Base-by-base conservation (phyloP, 2,888 invertebrate genomes). In the Heliconius ethilla region DNA sequence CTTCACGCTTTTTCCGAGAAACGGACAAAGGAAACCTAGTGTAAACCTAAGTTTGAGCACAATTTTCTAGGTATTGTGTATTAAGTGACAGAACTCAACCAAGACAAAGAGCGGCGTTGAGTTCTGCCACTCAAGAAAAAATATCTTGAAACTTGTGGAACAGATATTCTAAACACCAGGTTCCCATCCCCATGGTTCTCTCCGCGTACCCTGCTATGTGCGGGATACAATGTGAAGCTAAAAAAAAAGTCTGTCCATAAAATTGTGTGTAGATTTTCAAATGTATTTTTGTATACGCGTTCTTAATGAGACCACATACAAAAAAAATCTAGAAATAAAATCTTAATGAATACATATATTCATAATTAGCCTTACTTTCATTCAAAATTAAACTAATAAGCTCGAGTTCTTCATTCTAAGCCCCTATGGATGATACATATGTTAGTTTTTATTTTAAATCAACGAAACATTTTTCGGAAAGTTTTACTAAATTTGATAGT, bases 321-420 rank as follows among this genome's bases (percentile, higher is more conserved):
- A 37, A 67, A 10, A n/a, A 37, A 13, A 45, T 69, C 69, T 69
- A 25, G 40, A 69, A 40, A 69, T 27, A 45, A 18, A 6, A 40
- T 69, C 22, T 69, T 69, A 69, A 69, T 45, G 69, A 69, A 69
- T 18, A 69, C 40, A 40, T n/a, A 69, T 9, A 45, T 40, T 69
- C 15, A 45, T 1, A 69, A 69, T 45, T 45, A 69, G 40, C n/a
- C 40, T 18, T 69, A 45, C 25, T 25, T 69, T 25, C 25, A 69
- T 69, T 69, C 25, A 69, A 69, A 69, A 45, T 69, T 69, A 27
- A 40, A 27, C 45, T 69, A 45, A 67, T 67, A 67, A 67, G 37
- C 67, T 40, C 67, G 67, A 67, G 67, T 40, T 67, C 5, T 67
- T 67, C 13, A 40, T 13, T 67, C 29, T 33, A n/a, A 40, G 40